Percentiles rank a stretch among this genome's conserved stretches.
Conservation (phyloP, 2,797 vertebrate genomes). For the Pristis pectinata region DNA sequence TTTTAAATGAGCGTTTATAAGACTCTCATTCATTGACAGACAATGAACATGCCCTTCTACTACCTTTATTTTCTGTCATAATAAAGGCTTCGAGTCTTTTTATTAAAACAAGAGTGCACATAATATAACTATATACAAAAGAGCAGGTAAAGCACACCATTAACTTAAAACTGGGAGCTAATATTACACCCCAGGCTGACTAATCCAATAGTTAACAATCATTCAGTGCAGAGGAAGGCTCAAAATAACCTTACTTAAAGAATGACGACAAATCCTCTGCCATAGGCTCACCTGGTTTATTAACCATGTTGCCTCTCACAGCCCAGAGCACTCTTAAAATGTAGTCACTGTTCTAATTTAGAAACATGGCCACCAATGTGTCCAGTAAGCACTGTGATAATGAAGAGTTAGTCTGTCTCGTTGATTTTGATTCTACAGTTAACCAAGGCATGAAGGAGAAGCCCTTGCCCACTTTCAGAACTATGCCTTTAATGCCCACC, state of each 20-base stretch:
- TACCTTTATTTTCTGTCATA: conserved; percentile 12
- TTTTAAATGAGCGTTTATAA: conserved; percentile 14
- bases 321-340: neutral
- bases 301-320: no score
- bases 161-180: conserved; percentile 23
- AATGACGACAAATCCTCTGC: neutral
- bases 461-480: no score
- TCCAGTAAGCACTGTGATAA: neutral
- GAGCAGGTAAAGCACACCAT: conserved; percentile 18
- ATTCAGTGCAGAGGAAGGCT: neutral
- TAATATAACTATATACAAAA: conserved; percentile 20
- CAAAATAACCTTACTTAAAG: neutral
- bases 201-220: neutral
- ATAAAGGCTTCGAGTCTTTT: conserved; percentile 4
- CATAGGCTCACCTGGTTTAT: neutral
- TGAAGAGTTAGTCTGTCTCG: neutral
- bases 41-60: conserved; percentile 25
- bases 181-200: neutral
- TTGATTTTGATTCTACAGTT: neutral
- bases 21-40: conserved; percentile 24
- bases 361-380: neutral
- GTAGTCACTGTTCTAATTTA: neutral
- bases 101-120: neutral
- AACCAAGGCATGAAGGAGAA: neutral
- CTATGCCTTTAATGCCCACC: no score